Evolutionary conservation across 2,797 vertebrate genomes (phyloP), one percentile per base, ranked within the genome.

Genomic region (Gymnothorax reevesii): DNA sequence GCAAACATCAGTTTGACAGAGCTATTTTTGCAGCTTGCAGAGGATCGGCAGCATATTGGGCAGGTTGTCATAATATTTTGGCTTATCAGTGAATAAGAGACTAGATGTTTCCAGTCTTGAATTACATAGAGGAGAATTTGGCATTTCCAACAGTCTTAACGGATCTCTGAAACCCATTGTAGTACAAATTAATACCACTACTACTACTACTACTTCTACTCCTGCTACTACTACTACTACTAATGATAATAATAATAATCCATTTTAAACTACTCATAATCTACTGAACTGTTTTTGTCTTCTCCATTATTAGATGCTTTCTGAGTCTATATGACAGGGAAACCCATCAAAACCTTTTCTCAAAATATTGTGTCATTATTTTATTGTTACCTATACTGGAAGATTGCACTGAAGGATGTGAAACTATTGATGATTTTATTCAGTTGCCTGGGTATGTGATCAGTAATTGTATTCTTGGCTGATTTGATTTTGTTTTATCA

Each of bases 401-500:
- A 55, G 22, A 55, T 42, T 42, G 33, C 33, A 2, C 33, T 42
- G 52, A 54, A n/a, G 22, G 17, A 33, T 42, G 42, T 54, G 52
- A 79, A 12, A 79, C 75, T 33, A 79, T 22, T 22, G 20, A 80
- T 55, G 49, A 80, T 54, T 49, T 54, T 80, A 54, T 80, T 80
- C 49, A 80, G 49, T 80, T 80, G 49, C 77, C 20, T n/a, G 77
- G 49, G 55, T 80, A 55, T 54, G 77, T 52, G 49, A 80, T 54
- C 54, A 80, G 77, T 80, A 17, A 80, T 80, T n/a, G 20, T 79
- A 79, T 54, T 80, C 52, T 80, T 80, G 42, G 75, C 20, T 52
- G 25, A 80, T 80, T 52, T 55, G 7, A 54, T 80, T 80, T 79
- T 80, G 52, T 80, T 77, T 54, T 27, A 80, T 80, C 77, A 80